These are phyloP conservation scores for Heliconius charithonia DNA, from an alignment of 2,888 invertebrate species.

Conservation along the genomic window DNA sequence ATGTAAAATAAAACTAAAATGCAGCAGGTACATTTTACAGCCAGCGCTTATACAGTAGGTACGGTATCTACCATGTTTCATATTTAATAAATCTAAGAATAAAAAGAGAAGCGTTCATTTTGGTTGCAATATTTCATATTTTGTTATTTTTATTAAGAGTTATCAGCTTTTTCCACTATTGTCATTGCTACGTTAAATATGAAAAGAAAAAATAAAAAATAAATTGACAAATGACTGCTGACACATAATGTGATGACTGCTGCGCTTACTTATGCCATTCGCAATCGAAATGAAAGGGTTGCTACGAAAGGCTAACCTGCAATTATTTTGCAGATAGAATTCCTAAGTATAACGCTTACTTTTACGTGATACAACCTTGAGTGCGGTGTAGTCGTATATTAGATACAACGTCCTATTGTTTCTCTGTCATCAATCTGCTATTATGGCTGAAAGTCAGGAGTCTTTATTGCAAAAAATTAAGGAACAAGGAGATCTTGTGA, in stretches of 20 bases:
- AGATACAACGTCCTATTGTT: conserved; percentile 24
- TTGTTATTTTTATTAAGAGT: too few species aligned
- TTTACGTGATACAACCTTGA: conserved; percentile 65
- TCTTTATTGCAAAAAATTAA: conserved; percentile 71
- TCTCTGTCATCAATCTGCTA: conserved; percentile 36
- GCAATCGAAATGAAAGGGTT: conserved; percentile 41
- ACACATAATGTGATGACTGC: conserved; percentile 28
- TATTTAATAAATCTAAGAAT: too few species aligned
- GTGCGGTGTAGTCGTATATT: conserved; percentile 38
- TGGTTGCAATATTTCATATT: too few species aligned
- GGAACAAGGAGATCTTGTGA: conserved; percentile 91
- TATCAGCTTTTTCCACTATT: neutral
- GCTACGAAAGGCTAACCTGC: conserved; percentile 60
- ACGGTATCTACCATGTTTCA: too few species aligned
- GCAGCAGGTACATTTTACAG: too few species aligned
- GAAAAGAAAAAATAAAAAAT: neutral
- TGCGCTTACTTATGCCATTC: conserved; percentile 10
- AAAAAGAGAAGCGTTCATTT: too few species aligned
- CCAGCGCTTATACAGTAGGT: too few species aligned
- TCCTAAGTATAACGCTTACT: conserved; percentile 51
- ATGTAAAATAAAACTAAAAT: too few species aligned
- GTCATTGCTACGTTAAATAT: neutral
- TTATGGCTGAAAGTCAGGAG: conserved; percentile 73
- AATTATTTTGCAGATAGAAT: conserved; percentile 57
- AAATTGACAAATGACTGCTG: conserved; percentile 27